Percentiles rank a stretch among this genome's conserved stretches.
These are phyloP conservation scores for Mionectes macconnelli DNA, from an alignment of 2,113 vertebrate species.

Conservation along the genomic window DNA sequence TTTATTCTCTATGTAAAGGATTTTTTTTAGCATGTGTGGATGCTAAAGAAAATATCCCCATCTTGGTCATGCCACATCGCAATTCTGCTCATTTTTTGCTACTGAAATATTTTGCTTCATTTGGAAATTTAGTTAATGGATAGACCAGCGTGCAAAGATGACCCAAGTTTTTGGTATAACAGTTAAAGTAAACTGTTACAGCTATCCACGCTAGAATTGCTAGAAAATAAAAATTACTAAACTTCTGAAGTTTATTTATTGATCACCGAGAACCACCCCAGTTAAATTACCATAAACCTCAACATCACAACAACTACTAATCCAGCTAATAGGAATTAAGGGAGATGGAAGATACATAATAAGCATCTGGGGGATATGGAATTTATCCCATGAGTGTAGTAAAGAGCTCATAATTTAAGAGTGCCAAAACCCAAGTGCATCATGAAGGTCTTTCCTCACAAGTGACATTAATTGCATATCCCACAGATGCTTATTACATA, in stretches of 20 bases:
- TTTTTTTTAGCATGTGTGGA: neutral
- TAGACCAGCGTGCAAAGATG: neutral
- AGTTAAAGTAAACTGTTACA: slow-evolving; percentile 10
- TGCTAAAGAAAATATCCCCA: neutral
- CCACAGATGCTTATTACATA: slow-evolving; percentile 74
- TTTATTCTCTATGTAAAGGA: neutral
- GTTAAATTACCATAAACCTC: slow-evolving; percentile 72
- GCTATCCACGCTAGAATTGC: slow-evolving; percentile 2
- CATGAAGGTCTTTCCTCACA: slow-evolving; percentile 74
- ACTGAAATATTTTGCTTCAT: neutral
- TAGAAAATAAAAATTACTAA: slow-evolving; percentile 58
- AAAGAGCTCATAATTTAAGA: slow-evolving; percentile 73
- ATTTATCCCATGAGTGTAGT: slow-evolving; percentile 72
- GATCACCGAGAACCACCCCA: slow-evolving; percentile 63
- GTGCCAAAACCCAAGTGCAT: slow-evolving; percentile 73
- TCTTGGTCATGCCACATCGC: neutral
- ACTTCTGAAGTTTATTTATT: slow-evolving; percentile 72
- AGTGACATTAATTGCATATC: slow-evolving; percentile 73
- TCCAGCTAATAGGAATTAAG: slow-evolving; percentile 73
- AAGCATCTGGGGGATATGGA: slow-evolving; percentile 68
- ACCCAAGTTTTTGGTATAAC: slow-evolving; percentile 10
- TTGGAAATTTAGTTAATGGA: neutral
- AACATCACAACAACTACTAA: slow-evolving; percentile 71
- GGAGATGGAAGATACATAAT: slow-evolving; percentile 70
- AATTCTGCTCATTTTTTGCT: neutral